Evolutionary conservation across 2,113 vertebrate species (phyloP).

Genomic region (Hyperopisus bebe): DNA sequence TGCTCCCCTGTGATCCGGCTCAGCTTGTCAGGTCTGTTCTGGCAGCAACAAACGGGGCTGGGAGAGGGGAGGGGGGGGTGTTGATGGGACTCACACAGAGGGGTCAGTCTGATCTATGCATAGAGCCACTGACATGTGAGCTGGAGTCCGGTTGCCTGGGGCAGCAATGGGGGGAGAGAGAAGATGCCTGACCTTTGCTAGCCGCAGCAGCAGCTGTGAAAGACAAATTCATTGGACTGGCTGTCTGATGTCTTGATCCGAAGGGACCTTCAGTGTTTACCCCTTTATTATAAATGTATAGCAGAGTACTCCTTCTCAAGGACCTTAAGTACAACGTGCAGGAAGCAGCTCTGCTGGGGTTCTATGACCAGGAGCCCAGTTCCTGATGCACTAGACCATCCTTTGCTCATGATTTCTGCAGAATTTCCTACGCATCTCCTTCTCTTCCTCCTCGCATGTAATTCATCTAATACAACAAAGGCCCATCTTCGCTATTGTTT

Average conservation of each 20-base stretch:
- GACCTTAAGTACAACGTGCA: neutral
- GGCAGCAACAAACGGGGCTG: neutral
- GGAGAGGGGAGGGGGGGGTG: neutral
- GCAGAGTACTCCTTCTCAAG: neutral
- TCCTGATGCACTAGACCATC: neutral
- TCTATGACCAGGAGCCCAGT: neutral
- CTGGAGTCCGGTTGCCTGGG: neutral
- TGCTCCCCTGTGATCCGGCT: neutral
- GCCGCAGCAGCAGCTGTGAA: neutral
- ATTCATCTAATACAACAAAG: neutral
- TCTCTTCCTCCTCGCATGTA: neutral
- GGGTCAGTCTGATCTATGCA: neutral
- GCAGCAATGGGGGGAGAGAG: neutral
- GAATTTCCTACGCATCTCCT: neutral
- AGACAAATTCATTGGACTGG: conserved; percentile 1
- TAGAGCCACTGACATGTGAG: neutral
- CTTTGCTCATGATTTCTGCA: neutral
- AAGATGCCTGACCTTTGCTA: neutral
- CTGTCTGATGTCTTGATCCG: neutral
- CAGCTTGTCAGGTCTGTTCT: neutral
- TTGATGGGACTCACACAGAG: neutral
- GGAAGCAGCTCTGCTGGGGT: neutral
- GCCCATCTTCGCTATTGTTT: neutral
- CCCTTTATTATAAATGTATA: neutral
- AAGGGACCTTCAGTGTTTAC: conserved; percentile 3